Base-by-base conservation (phyloP, 2,888 invertebrate species). In the Hirtodrosophila alboralis region DNA sequence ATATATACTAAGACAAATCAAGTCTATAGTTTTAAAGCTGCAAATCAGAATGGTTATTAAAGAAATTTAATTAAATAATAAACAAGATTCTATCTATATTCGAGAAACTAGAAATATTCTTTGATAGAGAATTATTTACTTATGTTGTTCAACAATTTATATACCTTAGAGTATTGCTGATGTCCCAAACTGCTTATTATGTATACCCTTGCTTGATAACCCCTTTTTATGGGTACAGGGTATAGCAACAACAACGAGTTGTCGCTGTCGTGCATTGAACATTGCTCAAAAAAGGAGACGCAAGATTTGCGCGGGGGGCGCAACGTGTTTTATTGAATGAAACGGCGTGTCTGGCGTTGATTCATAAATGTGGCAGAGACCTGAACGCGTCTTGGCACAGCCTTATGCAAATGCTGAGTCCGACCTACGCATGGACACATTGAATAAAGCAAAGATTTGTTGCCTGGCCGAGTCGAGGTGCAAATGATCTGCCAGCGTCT, bases 271-370 rank as follows among this genome's bases (percentile, higher is more conserved):
- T 77, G 76, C 76, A 72, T 52, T 84, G 77, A 77, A 84, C 81
- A 76, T 80, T 80, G 77, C 74, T 72, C 69, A 80, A 76, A 80
- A 64, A 52, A 37, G 48, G 44, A 45, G 48, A 26, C 23, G 14
- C 1, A 26, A 31, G 27, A 34, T 18, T 26, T 7, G 31, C 8
- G 58, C 23, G 34, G 12, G 60, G n/a, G 21, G 41, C 14, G 36
- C 38, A 67, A 73, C 81, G 79, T 88, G 84, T 88, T 87, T 87
- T 87, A 87, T 87, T 87, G 87, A 87, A 88, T 87, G 87, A 88
- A 88, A 83, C 86, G 84, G 78, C 74, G 69, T 70, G 86, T 80
- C 78, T 88, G 87, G 89, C 87, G 89, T 87, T 87, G 87, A 87
- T 87, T 87, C 87, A 87, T 87, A 87, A 87, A 88, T 88, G 87